phyloP scores from a whole-genome alignment of 2,888 invertebrate genomes.

The Adelognathus sp. region DNA sequence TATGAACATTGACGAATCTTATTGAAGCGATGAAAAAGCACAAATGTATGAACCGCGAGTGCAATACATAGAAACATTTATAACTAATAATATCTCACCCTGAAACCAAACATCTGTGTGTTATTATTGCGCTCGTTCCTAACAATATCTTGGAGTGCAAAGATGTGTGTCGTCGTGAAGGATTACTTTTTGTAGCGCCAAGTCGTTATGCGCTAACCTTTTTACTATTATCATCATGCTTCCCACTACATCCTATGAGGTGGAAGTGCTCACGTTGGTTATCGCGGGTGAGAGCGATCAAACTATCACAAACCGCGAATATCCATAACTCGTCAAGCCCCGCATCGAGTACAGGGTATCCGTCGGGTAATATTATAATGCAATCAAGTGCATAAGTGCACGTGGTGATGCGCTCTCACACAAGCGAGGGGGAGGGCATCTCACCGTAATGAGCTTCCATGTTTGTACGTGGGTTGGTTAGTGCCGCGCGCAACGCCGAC shows the following conservation, averaged over 20 bases:
- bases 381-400: conserved; percentile 74
- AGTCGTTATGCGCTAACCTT: background rate
- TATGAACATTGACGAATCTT: background rate
- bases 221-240: background rate
- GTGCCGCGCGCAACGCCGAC: conserved; percentile 71
- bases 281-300: conserved; percentile 22
- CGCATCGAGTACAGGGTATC: background rate
- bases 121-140: no score
- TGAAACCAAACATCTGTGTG: no score
- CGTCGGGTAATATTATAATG: conserved; percentile 75
- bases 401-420: conserved; percentile 71
- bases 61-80: no score
- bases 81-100: no score
- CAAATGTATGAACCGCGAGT: no score
- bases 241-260: background rate
- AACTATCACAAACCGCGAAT: conserved; percentile 25
- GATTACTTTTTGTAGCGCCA: background rate
- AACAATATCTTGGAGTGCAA: no score
- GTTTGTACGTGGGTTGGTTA: conserved; percentile 72
- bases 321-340: conserved; percentile 13
- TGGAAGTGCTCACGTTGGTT: background rate
- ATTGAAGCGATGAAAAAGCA: no score
- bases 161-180: background rate
- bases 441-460: conserved; percentile 77
- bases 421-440: conserved; percentile 61